phyloP scores from a whole-genome alignment of 92 coral and sea anemone species.

The Isaurus tuberculatus region DNA sequence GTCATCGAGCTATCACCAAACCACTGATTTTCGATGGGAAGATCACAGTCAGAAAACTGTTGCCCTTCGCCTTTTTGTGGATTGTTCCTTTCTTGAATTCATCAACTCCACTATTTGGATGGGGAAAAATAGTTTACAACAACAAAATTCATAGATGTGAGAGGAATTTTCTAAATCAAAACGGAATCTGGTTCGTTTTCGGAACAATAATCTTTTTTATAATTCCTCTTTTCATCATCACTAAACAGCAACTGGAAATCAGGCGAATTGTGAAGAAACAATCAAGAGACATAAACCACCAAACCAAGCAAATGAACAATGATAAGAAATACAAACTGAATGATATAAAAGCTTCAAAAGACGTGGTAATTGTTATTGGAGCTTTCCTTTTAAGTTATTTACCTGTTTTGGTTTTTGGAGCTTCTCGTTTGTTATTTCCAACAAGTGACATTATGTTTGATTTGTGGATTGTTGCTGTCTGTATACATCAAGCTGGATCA shows the following conservation, averaged over 20 bases:
- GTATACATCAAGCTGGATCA: conserved; percentile 14
- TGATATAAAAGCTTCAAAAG: conserved; percentile 11
- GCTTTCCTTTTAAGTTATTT: conserved; percentile 21
- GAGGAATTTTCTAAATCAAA: not conserved
- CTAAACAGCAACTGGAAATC: conserved; percentile 32
- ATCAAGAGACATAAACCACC: not conserved
- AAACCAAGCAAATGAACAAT: not conserved
- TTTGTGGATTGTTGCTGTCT: not conserved
- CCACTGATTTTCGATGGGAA: not conserved
- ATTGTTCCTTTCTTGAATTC: not conserved
- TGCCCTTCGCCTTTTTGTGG: conserved; percentile 11
- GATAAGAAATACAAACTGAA: not conserved
- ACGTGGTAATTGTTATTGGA: conserved; percentile 6
- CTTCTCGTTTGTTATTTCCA: conserved; percentile 11
- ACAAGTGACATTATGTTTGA: not conserved
- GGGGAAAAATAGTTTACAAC: conserved; percentile 27
- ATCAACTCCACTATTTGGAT: conserved; percentile 1
- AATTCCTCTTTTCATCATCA: not conserved
- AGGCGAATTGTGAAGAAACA: conserved; percentile 11
- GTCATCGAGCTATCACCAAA: conserved; percentile 32
- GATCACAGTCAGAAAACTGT: conserved; percentile 11
- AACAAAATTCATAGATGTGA: conserved; percentile 15
- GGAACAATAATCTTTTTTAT: not conserved
- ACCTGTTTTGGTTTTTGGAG: not conserved
- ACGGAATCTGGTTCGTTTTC: not conserved